phyloP scores from a whole-genome alignment of 2,888 invertebrate genomes.

The Ophion slaviceki region DNA sequence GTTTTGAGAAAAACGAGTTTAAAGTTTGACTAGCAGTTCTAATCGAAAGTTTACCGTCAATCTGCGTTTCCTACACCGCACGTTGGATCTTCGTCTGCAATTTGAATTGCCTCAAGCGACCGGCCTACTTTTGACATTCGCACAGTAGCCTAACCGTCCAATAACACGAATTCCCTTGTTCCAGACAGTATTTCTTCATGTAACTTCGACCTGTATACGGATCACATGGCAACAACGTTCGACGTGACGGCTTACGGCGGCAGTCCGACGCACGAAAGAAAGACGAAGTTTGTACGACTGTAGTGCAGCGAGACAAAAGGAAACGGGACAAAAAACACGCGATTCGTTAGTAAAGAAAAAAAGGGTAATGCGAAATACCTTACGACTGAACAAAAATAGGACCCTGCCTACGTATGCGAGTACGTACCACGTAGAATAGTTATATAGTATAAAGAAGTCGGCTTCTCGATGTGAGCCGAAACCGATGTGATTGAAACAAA shows the following conservation, averaged over 20 bases:
- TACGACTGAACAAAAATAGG: constrained; percentile 47
- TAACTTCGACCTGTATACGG: constrained; percentile 67
- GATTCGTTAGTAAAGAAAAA: constrained; percentile 13
- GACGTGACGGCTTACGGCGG: constrained; percentile 41
- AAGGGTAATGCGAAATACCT: constrained; percentile 31
- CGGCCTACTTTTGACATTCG: too few species aligned
- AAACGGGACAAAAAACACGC: neutral
- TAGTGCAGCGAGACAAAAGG: constrained; percentile 8
- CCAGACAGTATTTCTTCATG: constrained; percentile 78
- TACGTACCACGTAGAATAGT: constrained; percentile 41
- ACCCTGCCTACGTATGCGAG: constrained; percentile 53
- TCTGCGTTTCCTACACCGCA: too few species aligned
- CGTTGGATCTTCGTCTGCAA: too few species aligned
- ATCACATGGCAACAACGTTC: constrained; percentile 43
- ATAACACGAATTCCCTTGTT: constrained; percentile 74
- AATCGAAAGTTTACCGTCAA: too few species aligned
- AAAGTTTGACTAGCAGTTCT: too few species aligned
- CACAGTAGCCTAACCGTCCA: neutral
- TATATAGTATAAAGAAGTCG: constrained; percentile 23
- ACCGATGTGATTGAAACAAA: constrained; percentile 16
- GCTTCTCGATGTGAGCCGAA: constrained; percentile 28
- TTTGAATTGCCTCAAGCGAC: too few species aligned
- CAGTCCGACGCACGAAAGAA: constrained; percentile 21
- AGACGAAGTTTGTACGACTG: constrained; percentile 31
- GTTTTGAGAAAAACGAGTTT: too few species aligned